phyloP scores from a whole-genome alignment of 1,140 invertebrate genomes.

The Alviniconcha marisindica region DNA sequence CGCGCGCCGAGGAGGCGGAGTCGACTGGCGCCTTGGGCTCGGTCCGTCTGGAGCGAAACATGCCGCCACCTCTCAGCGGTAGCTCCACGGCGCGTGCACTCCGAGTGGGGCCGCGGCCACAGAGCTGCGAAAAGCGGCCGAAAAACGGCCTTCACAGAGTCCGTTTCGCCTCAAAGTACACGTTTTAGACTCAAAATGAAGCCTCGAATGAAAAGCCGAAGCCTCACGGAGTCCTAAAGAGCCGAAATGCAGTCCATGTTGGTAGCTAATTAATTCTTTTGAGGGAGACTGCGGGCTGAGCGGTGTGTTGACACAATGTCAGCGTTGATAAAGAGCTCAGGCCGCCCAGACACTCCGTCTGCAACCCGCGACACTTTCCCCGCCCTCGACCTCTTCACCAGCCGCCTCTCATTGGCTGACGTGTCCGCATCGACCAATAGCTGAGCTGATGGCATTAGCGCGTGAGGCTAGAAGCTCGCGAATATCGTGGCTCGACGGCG shows the following conservation, averaged over 20 bases:
- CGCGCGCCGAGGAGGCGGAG: not conserved
- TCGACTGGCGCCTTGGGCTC: not conserved
- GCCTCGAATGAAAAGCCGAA: too few species aligned
- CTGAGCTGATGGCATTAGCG: not conserved
- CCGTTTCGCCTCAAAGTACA: too few species aligned
- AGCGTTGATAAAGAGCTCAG: constrained; percentile 27
- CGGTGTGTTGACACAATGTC: constrained; percentile 20
- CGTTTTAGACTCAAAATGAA: too few species aligned
- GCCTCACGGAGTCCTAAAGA: not conserved
- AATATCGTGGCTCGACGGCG: not conserved
- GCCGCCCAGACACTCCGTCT: constrained; percentile 23
- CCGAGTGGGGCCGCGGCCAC: not conserved
- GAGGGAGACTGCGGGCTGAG: constrained; percentile 22
- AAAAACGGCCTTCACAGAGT: too few species aligned
- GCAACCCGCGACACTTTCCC: constrained; percentile 2
- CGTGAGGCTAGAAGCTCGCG: not conserved
- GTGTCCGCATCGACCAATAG: not conserved
- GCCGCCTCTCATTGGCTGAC: constrained; percentile 3
- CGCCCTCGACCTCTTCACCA: not conserved
- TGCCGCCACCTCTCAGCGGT: not conserved
- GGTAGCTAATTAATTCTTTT: constrained; percentile 20
- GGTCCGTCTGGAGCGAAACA: not conserved
- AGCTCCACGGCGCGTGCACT: not conserved
- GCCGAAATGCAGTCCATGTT: not conserved
- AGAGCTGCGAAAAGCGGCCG: too few species aligned